Conservation (phyloP, 2,888 invertebrate species). For the Erebia aethiops region DNA sequence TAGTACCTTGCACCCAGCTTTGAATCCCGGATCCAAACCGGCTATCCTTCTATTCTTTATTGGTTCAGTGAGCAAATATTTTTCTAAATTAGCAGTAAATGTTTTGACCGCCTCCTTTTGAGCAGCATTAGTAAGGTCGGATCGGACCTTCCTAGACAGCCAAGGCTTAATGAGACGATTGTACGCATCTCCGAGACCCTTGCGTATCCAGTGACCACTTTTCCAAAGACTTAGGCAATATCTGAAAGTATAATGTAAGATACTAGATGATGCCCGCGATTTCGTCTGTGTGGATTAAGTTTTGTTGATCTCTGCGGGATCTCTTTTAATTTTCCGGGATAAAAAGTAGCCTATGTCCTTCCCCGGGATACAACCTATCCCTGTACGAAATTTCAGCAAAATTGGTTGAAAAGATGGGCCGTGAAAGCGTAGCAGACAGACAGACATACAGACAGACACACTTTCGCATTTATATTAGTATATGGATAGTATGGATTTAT, state of each 20-base stretch:
- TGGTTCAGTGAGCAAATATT: slow-evolving; percentile 91
- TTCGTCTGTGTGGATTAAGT: too few relatives aligned
- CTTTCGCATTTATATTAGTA: too few relatives aligned
- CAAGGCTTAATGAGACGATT: slow-evolving; percentile 83
- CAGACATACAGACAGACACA: too few relatives aligned
- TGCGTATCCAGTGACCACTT: slow-evolving; percentile 64
- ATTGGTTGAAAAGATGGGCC: too few relatives aligned
- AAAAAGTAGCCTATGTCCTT: too few relatives aligned
- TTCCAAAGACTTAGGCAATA: slow-evolving; percentile 71
- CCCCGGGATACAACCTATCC: too few relatives aligned
- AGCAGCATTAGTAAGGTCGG: slow-evolving; percentile 88
- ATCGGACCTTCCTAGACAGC: slow-evolving; percentile 86
- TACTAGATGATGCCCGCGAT: too few relatives aligned
- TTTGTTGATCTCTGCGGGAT: too few relatives aligned
- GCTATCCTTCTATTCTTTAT: slow-evolving; percentile 90
- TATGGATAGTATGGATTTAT: too few relatives aligned
- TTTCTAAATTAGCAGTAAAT: slow-evolving; percentile 92
- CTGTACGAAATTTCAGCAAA: too few relatives aligned
- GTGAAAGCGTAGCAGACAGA: too few relatives aligned
- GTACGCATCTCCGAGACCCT: slow-evolving; percentile 72
- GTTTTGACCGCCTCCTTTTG: slow-evolving; percentile 92
- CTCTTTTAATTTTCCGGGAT: too few relatives aligned
- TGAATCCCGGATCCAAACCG: slow-evolving; percentile 95
- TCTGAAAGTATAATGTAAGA: slow-evolving; percentile 45
- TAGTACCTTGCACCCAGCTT: slow-evolving; percentile 92